These are phyloP conservation scores for Poeciliopsis retropinna DNA, from an alignment of 2,113 vertebrate species.

Conservation along the genomic window DNA sequence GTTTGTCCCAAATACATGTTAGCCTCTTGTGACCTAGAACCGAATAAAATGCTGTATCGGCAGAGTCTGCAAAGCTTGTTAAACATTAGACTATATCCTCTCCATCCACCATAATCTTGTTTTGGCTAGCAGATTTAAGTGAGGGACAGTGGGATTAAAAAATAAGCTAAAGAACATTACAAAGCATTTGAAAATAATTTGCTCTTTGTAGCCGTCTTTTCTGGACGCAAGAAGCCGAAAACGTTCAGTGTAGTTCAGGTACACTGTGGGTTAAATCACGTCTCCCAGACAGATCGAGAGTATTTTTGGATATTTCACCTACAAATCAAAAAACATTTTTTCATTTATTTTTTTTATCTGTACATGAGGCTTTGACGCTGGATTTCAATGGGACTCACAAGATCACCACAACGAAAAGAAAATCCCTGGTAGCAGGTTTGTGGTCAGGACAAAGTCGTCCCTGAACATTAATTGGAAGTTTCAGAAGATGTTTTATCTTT, in stretches of 20 bases:
- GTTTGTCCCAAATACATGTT: slow-evolving; percentile 11
- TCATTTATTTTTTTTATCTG: background rate
- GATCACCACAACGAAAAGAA: background rate
- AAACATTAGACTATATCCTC: background rate
- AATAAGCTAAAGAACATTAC: background rate
- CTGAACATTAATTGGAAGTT: background rate
- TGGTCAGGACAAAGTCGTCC: background rate
- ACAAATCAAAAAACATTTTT: too few relatives aligned
- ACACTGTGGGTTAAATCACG: background rate
- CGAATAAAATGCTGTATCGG: background rate
- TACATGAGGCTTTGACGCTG: background rate
- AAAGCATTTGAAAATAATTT: background rate
- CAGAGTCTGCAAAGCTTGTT: background rate
- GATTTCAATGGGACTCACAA: background rate
- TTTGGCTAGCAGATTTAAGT: background rate
- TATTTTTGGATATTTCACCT: background rate
- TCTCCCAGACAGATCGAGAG: background rate
- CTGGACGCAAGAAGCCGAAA: background rate
- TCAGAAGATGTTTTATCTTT: background rate
- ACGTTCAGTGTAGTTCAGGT: background rate
- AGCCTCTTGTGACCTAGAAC: slow-evolving; percentile 9
- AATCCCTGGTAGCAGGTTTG: background rate
- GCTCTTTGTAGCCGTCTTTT: too few relatives aligned
- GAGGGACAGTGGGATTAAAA: background rate
- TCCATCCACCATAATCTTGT: slow-evolving; percentile 1